These are phyloP conservation scores for Stramonita haemastoma DNA, from an alignment of 2,888 invertebrate species.

Conservation along the genomic window DNA sequence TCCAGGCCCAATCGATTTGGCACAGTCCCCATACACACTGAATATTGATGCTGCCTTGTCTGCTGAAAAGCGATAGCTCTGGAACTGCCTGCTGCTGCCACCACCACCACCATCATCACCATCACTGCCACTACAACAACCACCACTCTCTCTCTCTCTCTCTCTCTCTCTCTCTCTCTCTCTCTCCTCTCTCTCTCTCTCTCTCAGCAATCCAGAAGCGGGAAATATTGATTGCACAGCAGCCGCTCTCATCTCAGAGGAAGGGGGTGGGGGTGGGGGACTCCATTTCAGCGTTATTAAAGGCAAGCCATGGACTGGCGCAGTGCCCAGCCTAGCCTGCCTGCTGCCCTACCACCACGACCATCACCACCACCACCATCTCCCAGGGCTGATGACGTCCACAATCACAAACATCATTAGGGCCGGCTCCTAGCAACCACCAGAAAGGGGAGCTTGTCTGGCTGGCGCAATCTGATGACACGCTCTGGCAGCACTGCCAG, in stretches of 20 bases:
- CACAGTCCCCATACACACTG: constrained; percentile 3
- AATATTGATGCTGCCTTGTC: constrained; percentile 23
- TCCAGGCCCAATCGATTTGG: neutral
- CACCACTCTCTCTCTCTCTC: too few relatives aligned
- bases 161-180: too few relatives aligned
- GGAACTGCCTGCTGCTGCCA: neutral
- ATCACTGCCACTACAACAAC: neutral
- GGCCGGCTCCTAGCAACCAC: constrained; percentile 24
- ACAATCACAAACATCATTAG: constrained; percentile 5
- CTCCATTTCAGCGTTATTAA: constrained; percentile 4
- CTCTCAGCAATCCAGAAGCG: constrained; percentile 4
- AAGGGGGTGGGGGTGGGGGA: neutral
- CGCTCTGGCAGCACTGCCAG: neutral
- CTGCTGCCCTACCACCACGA: too few relatives aligned
- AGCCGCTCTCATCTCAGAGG: neutral
- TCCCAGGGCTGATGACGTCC: constrained; percentile 17
- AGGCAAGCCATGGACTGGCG: neutral
- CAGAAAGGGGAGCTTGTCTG: neutral
- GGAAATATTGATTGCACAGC: constrained; percentile 6
- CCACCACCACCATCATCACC: too few relatives aligned
- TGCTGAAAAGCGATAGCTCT: neutral
- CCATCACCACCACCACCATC: neutral
- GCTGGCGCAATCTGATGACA: neutral
- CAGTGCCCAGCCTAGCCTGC: constrained; percentile 7
- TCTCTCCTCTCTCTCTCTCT: neutral